These are phyloP conservation scores for Dendropsophus ebraccatus DNA, from an alignment of 2,113 vertebrate genomes.

Conservation along the genomic window DNA sequence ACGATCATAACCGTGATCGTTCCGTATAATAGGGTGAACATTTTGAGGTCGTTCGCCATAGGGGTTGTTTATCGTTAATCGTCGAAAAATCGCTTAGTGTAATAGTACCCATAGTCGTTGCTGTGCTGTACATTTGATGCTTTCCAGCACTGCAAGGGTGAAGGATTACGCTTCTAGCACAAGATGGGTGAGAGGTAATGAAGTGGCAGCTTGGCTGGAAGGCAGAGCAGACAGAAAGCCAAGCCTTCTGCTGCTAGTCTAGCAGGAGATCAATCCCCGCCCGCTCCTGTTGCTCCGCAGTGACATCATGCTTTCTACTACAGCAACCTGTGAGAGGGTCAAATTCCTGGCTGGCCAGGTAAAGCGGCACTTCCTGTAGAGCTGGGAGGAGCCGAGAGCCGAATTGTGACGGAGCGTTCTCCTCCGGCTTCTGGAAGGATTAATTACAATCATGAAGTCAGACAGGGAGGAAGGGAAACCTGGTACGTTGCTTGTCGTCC, in stretches of 20 bases:
- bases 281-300: constrained; percentile 17
- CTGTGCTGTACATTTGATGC: too few species aligned
- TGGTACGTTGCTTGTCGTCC: constrained; percentile 68
- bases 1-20: too few species aligned
- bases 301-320: constrained; percentile 65
- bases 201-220: not conserved
- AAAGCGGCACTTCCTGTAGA: constrained; percentile 65
- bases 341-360: constrained; percentile 71
- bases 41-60: too few species aligned
- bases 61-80: too few species aligned
- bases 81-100: too few species aligned
- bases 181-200: not conserved
- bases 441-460: constrained; percentile 67
- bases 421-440: not conserved
- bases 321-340: constrained; percentile 65
- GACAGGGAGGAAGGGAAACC: constrained; percentile 74
- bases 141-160: not conserved
- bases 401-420: constrained; percentile 31
- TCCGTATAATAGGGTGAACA: too few species aligned
- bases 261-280: not conserved
- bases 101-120: too few species aligned
- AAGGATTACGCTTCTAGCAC: not conserved
- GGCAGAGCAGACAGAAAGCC: not conserved
- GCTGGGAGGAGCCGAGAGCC: constrained; percentile 57
- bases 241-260: not conserved